These are phyloP conservation scores for Ophion ventricosus DNA, from an alignment of 2,888 invertebrate genomes.

Conservation along the genomic window DNA sequence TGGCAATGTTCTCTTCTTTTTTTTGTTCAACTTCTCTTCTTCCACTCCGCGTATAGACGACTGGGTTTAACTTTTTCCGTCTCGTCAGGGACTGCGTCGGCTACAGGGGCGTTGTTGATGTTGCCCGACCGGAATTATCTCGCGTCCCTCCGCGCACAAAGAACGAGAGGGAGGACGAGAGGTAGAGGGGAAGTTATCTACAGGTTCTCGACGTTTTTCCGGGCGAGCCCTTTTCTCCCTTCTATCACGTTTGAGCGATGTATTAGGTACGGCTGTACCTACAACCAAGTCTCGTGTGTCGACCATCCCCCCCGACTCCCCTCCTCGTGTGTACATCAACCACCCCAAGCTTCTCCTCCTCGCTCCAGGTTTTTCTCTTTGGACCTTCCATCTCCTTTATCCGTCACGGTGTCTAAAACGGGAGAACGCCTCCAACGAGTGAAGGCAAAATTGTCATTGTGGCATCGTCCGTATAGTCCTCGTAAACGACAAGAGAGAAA, in stretches of 20 bases:
- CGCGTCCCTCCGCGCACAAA: slow-evolving; percentile 54
- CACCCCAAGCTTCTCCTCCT: slow-evolving; percentile 34
- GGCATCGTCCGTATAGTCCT: slow-evolving; percentile 6
- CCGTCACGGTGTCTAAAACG: slow-evolving; percentile 27
- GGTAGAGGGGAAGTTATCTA: slow-evolving; percentile 18
- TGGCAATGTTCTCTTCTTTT: slow-evolving; percentile 15
- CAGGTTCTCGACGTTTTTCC: slow-evolving; percentile 56
- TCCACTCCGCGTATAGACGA: slow-evolving; percentile 4
- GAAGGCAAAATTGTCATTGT: slow-evolving; percentile 21
- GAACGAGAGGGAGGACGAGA: slow-evolving; percentile 28
- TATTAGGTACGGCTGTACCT: slow-evolving; percentile 23
- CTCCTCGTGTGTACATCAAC: neutral
- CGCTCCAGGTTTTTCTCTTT: slow-evolving; percentile 33
- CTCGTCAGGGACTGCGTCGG: slow-evolving; percentile 45
- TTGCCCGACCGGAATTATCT: slow-evolving; percentile 63
- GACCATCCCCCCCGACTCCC: neutral
- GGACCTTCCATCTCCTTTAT: slow-evolving; percentile 38
- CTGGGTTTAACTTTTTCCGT: slow-evolving; percentile 53
- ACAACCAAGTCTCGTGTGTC: slow-evolving; percentile 22
- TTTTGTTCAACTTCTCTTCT: slow-evolving; percentile 14
- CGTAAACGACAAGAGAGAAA: neutral
- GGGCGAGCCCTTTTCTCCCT: slow-evolving; percentile 53
- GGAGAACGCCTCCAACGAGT: slow-evolving; percentile 27
- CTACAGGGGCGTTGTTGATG: slow-evolving; percentile 28
- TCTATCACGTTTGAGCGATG: slow-evolving; percentile 39